Base-by-base conservation (phyloP, 2,888 invertebrate species). In the Ctenicera cuprea region DNA sequence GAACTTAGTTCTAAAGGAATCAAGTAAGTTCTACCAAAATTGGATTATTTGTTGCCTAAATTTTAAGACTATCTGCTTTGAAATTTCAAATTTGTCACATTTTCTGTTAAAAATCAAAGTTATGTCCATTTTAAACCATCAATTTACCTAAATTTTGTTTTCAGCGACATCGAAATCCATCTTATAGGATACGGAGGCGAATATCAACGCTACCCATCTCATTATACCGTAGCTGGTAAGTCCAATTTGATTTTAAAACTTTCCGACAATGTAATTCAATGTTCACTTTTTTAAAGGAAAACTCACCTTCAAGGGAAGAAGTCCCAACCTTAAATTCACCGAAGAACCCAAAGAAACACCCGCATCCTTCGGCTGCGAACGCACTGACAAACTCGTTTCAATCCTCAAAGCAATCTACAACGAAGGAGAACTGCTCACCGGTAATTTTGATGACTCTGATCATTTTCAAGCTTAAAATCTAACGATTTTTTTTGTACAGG, bases 1-100 rank as follows among this genome's bases (percentile, higher is more conserved):
- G 90, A 89, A 74, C 86, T 94, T 59, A 91, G 91, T 84, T 85
- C 88, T 75, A 91, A 91, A 78, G 93, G 92, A 77, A 88, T 93
- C 79, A 91, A 89, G 86, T 90, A 88, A 84, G 89, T 88, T 73
- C 82, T 83, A n/a, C n/a, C n/a, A 80, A 30, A 12, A 54, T 43
- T 5, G 1, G 11, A 37, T 9, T 11, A n/a, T 26, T 16, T 18
- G 30, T 22, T 26, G 11, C 18, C 33, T 41, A 26, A 38, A 37
- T 38, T 59, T 1, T 38, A 16, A 12, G 8, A 20, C 4, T 59
- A 38, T 7, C 2, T 52, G 22, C 11, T 45, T 45, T 16, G n/a
- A n/a, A 22, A 54, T 37, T 37, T 61, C 18, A 20, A n/a, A n/a
- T n/a, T n/a, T n/a, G n/a, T n/a, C n/a, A n/a, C n/a, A n/a, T n/a